phyloP scores from a whole-genome alignment of 2,113 vertebrate genomes.

The Planiliza haematocheilus region DNA sequence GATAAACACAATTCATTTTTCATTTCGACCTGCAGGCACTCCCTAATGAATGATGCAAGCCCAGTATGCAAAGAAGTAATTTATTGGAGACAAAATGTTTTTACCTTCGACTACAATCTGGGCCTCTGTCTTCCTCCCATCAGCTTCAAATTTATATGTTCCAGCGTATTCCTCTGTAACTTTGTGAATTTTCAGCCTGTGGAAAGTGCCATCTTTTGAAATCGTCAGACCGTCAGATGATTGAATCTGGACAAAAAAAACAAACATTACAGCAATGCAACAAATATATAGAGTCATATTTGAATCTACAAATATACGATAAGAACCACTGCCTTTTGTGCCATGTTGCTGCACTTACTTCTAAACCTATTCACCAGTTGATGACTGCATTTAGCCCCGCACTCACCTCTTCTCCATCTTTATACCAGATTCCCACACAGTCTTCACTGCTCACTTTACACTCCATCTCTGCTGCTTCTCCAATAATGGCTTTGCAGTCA shows the following conservation, averaged over 20 bases:
- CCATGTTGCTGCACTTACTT: background rate
- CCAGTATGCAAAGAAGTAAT: background rate
- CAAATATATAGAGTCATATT: background rate
- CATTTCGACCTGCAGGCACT: background rate
- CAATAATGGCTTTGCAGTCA: constrained; percentile 82
- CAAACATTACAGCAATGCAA: background rate
- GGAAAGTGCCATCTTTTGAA: constrained; percentile 84
- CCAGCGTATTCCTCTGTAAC: constrained; percentile 85
- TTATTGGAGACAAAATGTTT: background rate
- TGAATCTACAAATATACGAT: background rate
- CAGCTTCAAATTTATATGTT: constrained; percentile 90
- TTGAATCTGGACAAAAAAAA: constrained; percentile 79
- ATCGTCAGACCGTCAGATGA: constrained; percentile 81
- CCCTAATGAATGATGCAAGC: background rate
- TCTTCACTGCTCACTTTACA: constrained; percentile 86
- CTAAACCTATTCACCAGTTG: background rate
- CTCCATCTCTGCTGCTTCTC: constrained; percentile 83
- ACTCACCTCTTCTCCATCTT: constrained; percentile 88
- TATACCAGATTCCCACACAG: constrained; percentile 87
- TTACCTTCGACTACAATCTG: constrained; percentile 84
- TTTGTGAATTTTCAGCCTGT: constrained; percentile 85
- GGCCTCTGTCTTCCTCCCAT: constrained; percentile 83
- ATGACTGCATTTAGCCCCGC: background rate
- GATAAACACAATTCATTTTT: background rate
- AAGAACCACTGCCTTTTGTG: background rate